Conservation (phyloP, 2,888 invertebrate genomes). For the Neria commutata region DNA sequence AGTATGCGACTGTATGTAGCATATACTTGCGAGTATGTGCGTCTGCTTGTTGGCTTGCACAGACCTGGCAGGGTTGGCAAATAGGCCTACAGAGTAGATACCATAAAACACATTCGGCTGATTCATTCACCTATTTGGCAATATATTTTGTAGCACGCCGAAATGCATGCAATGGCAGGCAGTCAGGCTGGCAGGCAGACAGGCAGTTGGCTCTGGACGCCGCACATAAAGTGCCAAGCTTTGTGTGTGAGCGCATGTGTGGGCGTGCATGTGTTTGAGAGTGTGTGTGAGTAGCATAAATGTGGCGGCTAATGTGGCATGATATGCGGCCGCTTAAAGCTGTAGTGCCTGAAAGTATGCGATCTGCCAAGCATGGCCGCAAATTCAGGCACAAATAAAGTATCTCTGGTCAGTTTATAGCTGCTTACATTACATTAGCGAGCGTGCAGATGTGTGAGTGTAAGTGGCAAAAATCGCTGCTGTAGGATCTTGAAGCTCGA, state of each 20-base stretch:
- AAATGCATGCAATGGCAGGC: background rate
- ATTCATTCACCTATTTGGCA: conserved; percentile 36
- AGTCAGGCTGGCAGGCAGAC: background rate
- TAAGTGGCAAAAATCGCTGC: background rate
- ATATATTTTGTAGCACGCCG: conserved; percentile 15
- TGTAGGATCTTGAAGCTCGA: background rate
- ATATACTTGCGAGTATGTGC: background rate
- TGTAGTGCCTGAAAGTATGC: conserved; percentile 27
- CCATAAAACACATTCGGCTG: conserved; percentile 25
- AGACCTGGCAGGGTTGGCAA: conserved; percentile 6
- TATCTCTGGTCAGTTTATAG: too few relatives aligned
- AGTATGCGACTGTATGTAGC: background rate
- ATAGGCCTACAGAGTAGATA: too few relatives aligned
- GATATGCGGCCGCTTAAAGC: background rate
- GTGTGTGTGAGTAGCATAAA: background rate
- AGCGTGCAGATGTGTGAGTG: background rate
- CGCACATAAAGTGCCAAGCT: conserved; percentile 14
- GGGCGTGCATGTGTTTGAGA: too few relatives aligned
- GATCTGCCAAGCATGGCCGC: too few relatives aligned
- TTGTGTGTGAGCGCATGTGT: conserved; percentile 1
- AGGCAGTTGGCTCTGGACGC: too few relatives aligned
- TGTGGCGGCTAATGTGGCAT: conserved; percentile 9
- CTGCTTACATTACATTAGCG: too few relatives aligned
- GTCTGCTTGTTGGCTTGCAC: background rate
- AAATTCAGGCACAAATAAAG: too few relatives aligned